Evolutionary conservation across 2,113 vertebrate genomes (phyloP), one percentile per base, ranked within the genome.

Genomic region (Notarius quadriscutis): DNA sequence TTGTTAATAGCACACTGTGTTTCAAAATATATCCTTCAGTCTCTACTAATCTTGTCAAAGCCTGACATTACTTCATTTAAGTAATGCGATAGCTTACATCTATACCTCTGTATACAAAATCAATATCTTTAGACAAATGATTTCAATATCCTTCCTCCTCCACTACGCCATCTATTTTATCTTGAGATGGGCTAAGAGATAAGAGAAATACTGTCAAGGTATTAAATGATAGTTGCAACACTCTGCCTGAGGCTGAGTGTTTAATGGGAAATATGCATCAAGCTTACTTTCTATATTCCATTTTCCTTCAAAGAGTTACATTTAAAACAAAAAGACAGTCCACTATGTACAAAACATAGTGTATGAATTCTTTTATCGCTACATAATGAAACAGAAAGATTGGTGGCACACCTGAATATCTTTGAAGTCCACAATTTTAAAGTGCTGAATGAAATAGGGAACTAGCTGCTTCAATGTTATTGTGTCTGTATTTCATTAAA

Each of bases 221-320:
- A 48, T 72, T 80, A 53, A 87, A 86, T 72, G 67, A 84, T 55
- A 83, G 87, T 85, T 88, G 58, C 53, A 51, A 80, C 30, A 15
- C 55, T 18, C 11, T 48, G 87, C 69, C 58, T 58, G 51, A 67
- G 84, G 69, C 75, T 84, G 51, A n/a, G 72, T 84, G 62, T 72
- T 83, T 67, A 60, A 83, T 81, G n/a, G 89, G 87, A 89, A 84
- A 91, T 80, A 53, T 88, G 91, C 89, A 92, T 53, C 5, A 2
- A 15, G 50, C 20, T 53, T 92, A 57, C 86, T 88, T 85, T 78
- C 85, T 85, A 80, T 1, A 90, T 85, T 71, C 65, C 82, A 71
- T 87, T 88, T 80, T 27, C 11, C 48, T 87, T 14, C 80, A 3
- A 90, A 72, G 34, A n/a, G 67, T 67, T 81, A 72, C 67, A 86